Evolutionary conservation across 2,888 invertebrate genomes (phyloP), one percentile per base, ranked within the genome.

Genomic region (Diploptera punctata): DNA sequence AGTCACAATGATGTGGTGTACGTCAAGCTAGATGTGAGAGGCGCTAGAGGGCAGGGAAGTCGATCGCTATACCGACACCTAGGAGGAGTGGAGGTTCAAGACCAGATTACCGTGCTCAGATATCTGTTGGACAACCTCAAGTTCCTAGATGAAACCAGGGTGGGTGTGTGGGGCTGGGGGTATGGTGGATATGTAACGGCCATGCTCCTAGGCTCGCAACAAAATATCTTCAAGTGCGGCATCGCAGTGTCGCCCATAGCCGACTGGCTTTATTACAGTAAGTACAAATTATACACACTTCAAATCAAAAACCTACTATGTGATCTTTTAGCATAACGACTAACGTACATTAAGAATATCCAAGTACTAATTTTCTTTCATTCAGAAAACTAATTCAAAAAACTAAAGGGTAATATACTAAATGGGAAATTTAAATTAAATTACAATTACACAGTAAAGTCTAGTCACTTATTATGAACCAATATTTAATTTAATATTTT

Each of bases 151-250:
- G 91, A 92, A 79, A 91, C 92, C 2, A 88, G 95, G 73, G 93
- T 96, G 60, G 97, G 95, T 9, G 93, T 98, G 72, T 97, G 96
- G 96, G 98, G 98, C 54, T 96, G 97, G 96, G 97, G 97, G 18
- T 98, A 97, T 83, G 98, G 95, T 9, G 98, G 97, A 9, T 98
- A 96, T 83, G 94, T 97, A 44, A 94, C 97, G n/a, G 88, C 95
- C 68, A 95, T 95, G 91, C 90, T 94, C 73, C 86, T 98, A 69
- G 95, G 95, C 49, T 90, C 92, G 67, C 94, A 95, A 81, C 88
- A 89, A 76, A 89, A 91, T 79, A 90, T 94, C 69, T 94, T 96
- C 85, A 94, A 95, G 82, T 98, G 98, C 82, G 98, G 97, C 61
- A 91, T 97, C 74, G 92, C 96, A 19, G 95, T 98, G 44, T 97